phyloP scores from a whole-genome alignment of 2,113 vertebrate species.

The Ceyx melanurus region DNA sequence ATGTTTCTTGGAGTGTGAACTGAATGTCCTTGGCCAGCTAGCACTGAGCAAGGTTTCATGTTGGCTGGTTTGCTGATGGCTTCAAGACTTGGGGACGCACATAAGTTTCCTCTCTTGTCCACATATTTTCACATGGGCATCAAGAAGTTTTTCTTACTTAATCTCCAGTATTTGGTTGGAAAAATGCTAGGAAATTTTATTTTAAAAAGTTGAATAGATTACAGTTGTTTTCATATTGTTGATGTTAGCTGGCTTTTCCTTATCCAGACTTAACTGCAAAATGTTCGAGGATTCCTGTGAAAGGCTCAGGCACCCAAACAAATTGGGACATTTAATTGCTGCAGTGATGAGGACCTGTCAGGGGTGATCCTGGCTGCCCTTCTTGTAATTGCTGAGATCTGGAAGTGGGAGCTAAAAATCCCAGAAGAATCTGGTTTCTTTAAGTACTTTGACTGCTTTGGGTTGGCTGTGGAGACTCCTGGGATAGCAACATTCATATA shows the following conservation, averaged over 20 bases:
- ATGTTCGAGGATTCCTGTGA: not conserved
- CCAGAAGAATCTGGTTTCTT: not conserved
- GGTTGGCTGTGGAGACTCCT: not conserved
- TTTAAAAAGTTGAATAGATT: not conserved
- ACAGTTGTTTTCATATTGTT: not conserved
- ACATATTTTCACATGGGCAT: not conserved
- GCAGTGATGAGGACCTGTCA: not conserved
- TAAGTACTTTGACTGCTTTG: conserved; percentile 24
- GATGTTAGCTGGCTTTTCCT: not conserved
- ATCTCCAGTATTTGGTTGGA: not conserved
- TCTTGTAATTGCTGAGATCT: not conserved
- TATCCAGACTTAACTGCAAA: not conserved
- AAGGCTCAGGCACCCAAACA: not conserved
- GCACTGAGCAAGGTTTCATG: rapidly evolving
- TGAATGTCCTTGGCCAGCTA: not conserved
- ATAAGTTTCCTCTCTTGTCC: not conserved
- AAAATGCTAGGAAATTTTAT: not conserved
- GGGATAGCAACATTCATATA: conserved; percentile 7
- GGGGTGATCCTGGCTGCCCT: not conserved
- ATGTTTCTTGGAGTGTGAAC: conserved; percentile 3
- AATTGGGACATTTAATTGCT: not conserved
- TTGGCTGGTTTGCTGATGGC: not conserved
- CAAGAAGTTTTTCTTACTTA: not conserved
- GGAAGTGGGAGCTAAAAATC: not conserved
- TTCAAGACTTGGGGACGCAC: not conserved